phyloP scores from a whole-genome alignment of 2,113 vertebrate species.

The Oncorhynchus kisutch region DNA sequence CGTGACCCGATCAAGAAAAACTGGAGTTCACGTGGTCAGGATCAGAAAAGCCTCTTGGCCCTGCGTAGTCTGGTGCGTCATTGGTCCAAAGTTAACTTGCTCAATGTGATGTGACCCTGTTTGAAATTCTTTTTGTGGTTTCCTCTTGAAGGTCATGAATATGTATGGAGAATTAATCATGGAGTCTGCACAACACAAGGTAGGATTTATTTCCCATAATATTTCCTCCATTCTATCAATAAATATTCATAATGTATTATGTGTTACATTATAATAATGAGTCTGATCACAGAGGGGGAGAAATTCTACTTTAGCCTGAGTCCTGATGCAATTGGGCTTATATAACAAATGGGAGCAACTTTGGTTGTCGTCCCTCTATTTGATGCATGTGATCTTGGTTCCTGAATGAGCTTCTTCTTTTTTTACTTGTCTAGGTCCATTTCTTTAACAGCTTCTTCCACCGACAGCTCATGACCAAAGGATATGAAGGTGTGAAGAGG shows the following conservation, averaged over 20 bases:
- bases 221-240: not conserved
- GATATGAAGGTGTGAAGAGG: conserved; percentile 94
- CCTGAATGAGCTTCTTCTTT: not conserved
- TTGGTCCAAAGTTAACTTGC: not conserved
- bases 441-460: conserved; percentile 99
- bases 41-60: no score
- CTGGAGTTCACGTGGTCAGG: no score
- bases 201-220: conserved; percentile 42
- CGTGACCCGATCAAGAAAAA: no score
- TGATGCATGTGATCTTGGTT: no score
- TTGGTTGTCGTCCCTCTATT: not conserved
- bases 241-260: not conserved
- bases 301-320: no score
- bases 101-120: not conserved
- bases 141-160: conserved; percentile 85
- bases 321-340: no score
- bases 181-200: conserved; percentile 91
- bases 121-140: not conserved
- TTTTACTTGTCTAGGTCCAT: conserved; percentile 81
- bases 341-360: not conserved
- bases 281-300: no score
- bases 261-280: not conserved
- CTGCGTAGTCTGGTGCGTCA: no score
- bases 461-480: conserved; percentile 95
- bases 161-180: conserved; percentile 97